Evolutionary conservation across 1,140 invertebrate genomes (phyloP), one percentile per base, ranked within the genome.

Genomic region (Heliothis virescens): DNA sequence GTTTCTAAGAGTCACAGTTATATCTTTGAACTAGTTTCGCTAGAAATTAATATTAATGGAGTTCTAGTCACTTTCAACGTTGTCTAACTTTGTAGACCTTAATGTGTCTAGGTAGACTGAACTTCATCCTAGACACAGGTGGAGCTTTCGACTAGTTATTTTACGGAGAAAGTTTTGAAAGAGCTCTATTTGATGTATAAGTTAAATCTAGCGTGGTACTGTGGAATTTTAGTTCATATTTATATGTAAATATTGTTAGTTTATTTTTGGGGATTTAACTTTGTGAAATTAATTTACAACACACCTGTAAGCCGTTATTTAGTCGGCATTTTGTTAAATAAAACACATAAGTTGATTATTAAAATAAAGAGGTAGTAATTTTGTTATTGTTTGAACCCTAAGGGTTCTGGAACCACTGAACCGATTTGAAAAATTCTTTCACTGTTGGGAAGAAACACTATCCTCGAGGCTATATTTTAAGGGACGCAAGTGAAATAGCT

Each of bases 21-120:
- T 21, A 21, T 16, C 18, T 21, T 2, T 11, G 26, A 11, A 60
- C 3, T 41, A 60, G 57, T 60, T 29, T 16, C 16, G 7, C 55
- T 60, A 13, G 13, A 60, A 60, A 60, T 60, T 12, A 60, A 60
- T 60, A 60, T 60, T 60, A 29, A 60, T 60, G 21, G 57, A 29
- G 21, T 60, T 29, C 57, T 13, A 60, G 57, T 60, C 57, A 60
- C 57, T 60, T 26, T 12, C 57, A 60, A 60, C 57, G 57, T 15
- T 60, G 57, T 60, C 57, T 60, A 60, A 60, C 11, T 60, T 60
- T 60, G n/a, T 21, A 3, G 21, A 29, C 18, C 5, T 9, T 57
- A 57, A 57, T 57, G 16, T 57, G 55, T 57, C 55, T 13, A 5
- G 55, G 16, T 57, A 57, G 55, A n/a, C 52, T n/a, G n/a, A 57